Percentiles rank a stretch among this genome's conserved stretches.
Evolutionary conservation across 1,140 invertebrate genomes (phyloP).

Genomic region (Hyposmocoma kahamanoa): DNA sequence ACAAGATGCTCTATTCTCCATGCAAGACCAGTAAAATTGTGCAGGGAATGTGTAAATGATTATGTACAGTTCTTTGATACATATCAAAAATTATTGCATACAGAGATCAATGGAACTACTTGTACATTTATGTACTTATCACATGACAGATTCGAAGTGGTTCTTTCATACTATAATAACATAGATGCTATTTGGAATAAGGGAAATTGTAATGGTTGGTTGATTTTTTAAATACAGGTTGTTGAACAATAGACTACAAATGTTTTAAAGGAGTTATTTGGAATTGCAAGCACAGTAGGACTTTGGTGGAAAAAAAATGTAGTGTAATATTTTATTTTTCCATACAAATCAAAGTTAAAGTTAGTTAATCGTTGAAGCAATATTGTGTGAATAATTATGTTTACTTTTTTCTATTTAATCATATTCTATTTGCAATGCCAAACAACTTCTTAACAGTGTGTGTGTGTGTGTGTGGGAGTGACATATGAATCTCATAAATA

Average conservation of each 20-base stretch:
- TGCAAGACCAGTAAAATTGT: slow-evolving; percentile 72
- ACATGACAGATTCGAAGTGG: slow-evolving; percentile 72
- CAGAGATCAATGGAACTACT: slow-evolving; percentile 63
- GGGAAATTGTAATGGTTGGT: slow-evolving; percentile 75
- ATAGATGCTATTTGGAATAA: slow-evolving; percentile 69
- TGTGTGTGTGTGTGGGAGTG: no score
- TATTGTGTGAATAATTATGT: no score
- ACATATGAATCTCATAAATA: no score
- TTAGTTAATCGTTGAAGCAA: no score
- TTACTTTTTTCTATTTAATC: slow-evolving; percentile 8
- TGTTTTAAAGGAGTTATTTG: no score
- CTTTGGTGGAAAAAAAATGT: no score
- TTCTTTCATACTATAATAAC: slow-evolving; percentile 69
- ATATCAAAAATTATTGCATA: slow-evolving; percentile 64
- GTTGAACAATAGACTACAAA: no score
- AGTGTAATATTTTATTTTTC: no score
- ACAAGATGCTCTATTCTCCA: slow-evolving; percentile 71
- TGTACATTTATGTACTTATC: slow-evolving; percentile 71
- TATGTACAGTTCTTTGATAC: slow-evolving; percentile 67
- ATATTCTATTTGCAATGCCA: no score
- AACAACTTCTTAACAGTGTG: no score
- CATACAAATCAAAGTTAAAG: no score
- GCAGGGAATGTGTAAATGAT: slow-evolving; percentile 69
- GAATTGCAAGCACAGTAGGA: no score
- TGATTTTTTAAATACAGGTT: slow-evolving; percentile 5